These are phyloP conservation scores for Ischnura elegans DNA, from an alignment of 2,888 invertebrate genomes.

Conservation along the genomic window DNA sequence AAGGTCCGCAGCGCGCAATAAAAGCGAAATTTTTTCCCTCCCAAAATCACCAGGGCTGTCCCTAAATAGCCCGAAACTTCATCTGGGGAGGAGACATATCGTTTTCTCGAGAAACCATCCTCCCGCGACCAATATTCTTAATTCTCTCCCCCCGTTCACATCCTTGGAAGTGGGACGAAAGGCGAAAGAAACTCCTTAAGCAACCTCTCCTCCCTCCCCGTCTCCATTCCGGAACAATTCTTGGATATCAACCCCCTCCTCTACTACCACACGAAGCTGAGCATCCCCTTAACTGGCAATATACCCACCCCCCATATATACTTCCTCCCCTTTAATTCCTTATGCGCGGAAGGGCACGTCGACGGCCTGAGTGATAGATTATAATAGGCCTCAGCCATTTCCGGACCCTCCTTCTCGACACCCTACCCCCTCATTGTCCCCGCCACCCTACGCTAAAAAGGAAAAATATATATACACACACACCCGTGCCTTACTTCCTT, in stretches of 20 bases:
- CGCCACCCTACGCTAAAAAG: neutral
- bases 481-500: slow-evolving; percentile 34
- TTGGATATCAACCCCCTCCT: neutral
- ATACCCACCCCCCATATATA: slow-evolving; percentile 8
- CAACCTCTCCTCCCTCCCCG: too few relatives aligned
- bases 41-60: slow-evolving; percentile 29
- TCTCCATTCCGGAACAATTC: neutral
- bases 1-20: neutral
- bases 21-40: slow-evolving; percentile 28
- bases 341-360: slow-evolving; percentile 56
- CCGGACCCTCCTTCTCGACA: neutral
- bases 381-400: slow-evolving; percentile 63
- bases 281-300: slow-evolving; percentile 18
- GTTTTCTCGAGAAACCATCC: slow-evolving; percentile 46
- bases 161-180: neutral
- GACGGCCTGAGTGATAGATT: slow-evolving; percentile 57
- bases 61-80: slow-evolving; percentile 47
- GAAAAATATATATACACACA: neutral
- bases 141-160: slow-evolving; percentile 46
- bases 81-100: neutral
- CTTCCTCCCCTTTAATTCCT: slow-evolving; percentile 48
- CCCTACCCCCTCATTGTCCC: slow-evolving; percentile 26
- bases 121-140: slow-evolving; percentile 65
- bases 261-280: neutral
- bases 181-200: neutral